phyloP scores from a whole-genome alignment of 2,797 vertebrate species.

The Lycodopsis pacificus region DNA sequence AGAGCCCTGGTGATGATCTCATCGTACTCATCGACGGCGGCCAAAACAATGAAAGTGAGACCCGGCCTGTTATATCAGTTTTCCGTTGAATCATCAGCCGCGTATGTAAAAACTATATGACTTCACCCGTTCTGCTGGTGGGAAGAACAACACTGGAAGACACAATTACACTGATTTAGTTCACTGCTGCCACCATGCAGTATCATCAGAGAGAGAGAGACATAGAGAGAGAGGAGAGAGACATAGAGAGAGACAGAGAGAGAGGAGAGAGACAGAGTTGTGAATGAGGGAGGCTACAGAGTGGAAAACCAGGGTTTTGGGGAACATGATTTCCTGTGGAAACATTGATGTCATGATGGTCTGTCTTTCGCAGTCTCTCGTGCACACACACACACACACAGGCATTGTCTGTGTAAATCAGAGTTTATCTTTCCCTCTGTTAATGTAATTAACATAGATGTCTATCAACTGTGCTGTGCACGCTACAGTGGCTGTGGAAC shows the following conservation, averaged over 20 bases:
- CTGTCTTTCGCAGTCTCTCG: conserved; percentile 65
- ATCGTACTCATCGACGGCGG: not conserved
- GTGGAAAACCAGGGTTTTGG: conserved; percentile 77
- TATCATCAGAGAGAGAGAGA: conserved; percentile 20
- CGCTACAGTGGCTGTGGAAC: conserved; percentile 18
- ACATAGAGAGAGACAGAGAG: not conserved
- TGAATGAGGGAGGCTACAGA: conserved; percentile 70
- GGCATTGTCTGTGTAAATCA: conserved; percentile 56
- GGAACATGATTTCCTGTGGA: conserved; percentile 83
- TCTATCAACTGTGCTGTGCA: conserved; percentile 38
- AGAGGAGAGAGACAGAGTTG: conserved; percentile 6
- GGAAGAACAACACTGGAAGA: conserved; percentile 25
- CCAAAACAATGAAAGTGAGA: conserved; percentile 31
- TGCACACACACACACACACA: conserved; percentile 29
- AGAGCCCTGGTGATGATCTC: not conserved
- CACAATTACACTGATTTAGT: conserved; percentile 49
- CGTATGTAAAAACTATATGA: conserved; percentile 33
- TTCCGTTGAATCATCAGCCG: conserved; percentile 25
- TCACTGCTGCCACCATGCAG: conserved; percentile 38
- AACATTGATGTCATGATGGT: conserved; percentile 82
- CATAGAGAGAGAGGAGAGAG: not conserved
- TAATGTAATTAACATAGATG: conserved; percentile 66
- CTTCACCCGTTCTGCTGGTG: conserved; percentile 37
- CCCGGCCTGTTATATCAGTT: conserved; percentile 17
- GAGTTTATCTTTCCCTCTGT: conserved; percentile 52